These are phyloP conservation scores for Drosophila prostipennis DNA, from an alignment of 2,888 invertebrate genomes.

Conservation along the genomic window DNA sequence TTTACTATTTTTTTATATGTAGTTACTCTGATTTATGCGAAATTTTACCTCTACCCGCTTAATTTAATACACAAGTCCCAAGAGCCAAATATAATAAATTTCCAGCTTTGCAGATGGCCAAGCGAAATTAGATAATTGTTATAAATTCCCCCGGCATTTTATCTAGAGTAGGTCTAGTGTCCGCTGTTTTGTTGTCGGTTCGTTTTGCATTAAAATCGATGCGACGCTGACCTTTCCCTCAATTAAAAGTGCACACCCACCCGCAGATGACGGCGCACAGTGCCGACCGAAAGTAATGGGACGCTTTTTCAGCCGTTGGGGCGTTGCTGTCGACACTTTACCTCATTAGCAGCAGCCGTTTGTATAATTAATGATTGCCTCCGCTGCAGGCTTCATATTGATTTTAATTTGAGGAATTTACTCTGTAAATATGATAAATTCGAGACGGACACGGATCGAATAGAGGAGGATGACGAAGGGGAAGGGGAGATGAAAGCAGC, in stretches of 20 bases:
- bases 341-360: conserved; percentile 56
- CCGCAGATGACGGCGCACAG: conserved; percentile 37
- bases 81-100: conserved; percentile 1
- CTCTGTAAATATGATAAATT: conserved; percentile 64
- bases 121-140: conserved; percentile 1
- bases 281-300: conserved; percentile 54
- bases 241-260: conserved; percentile 55
- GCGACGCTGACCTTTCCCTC: conserved; percentile 73
- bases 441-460: neutral
- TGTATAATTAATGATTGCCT: conserved; percentile 62
- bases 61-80: neutral
- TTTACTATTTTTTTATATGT: neutral
- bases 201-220: conserved; percentile 65
- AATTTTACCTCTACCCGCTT: too few relatives aligned
- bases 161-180: neutral
- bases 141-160: conserved; percentile 2
- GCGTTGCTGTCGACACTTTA: conserved; percentile 45
- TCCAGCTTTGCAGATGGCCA: neutral
- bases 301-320: conserved; percentile 31
- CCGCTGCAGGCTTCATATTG: conserved; percentile 46
- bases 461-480: too few relatives aligned
- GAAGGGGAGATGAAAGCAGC: conserved; percentile 6
- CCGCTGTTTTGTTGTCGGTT: conserved; percentile 34
- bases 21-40: neutral
- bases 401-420: conserved; percentile 66